Evolutionary conservation across 2,113 vertebrate species (phyloP).

Genomic region (Lepidothrix coronata): DNA sequence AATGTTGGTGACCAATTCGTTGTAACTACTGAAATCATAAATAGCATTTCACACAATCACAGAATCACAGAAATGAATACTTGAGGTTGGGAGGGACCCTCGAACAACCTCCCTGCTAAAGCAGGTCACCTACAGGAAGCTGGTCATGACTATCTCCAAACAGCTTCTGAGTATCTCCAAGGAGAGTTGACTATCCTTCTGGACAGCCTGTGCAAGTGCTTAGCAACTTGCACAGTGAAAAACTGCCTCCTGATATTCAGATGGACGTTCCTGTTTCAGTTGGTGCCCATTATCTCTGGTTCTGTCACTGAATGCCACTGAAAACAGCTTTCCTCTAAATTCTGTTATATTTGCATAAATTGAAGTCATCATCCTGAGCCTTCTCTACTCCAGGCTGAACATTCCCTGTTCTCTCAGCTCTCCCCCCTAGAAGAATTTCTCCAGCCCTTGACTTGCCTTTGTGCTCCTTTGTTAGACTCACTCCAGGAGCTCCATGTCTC

Average conservation of each 20-base stretch:
- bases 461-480: neutral
- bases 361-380: neutral
- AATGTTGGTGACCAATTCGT: neutral
- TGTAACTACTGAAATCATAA: neutral
- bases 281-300: neutral
- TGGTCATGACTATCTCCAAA: neutral
- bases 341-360: neutral
- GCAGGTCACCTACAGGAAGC: neutral
- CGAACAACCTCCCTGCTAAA: neutral
- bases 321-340: neutral
- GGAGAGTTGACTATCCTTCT: neutral
- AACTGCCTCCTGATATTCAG: neutral
- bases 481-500: neutral
- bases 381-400: neutral
- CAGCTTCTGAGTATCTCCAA: neutral
- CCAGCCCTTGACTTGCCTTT: neutral
- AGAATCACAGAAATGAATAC: neutral
- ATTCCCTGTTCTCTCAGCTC: neutral
- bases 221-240: neutral
- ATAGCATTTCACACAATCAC: neutral
- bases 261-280: neutral
- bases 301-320: fast-evolving
- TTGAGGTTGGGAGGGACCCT: neutral
- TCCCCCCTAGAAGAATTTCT: neutral
- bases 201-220: neutral